Conservation (phyloP, 1,140 invertebrate species). For the Ceratina australensis region DNA sequence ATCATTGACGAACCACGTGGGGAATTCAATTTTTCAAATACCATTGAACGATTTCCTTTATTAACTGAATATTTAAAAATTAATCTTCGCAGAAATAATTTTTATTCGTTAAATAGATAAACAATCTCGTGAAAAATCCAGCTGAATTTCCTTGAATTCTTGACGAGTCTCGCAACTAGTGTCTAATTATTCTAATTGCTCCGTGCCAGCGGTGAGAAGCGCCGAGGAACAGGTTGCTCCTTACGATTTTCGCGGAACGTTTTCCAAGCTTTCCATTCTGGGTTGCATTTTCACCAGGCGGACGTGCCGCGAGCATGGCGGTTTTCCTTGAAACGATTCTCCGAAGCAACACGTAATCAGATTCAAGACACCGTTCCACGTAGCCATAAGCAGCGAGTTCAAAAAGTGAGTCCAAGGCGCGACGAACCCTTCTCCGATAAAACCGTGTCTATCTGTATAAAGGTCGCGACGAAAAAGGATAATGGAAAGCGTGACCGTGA, state of each 20-base stretch:
- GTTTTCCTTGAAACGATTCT: slow-evolving; percentile 63
- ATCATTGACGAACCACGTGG: no score
- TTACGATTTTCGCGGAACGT: neutral
- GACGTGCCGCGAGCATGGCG: neutral
- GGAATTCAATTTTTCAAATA: no score
- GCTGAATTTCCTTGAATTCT: neutral
- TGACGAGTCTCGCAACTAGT: neutral
- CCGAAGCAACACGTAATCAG: slow-evolving; percentile 4
- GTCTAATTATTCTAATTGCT: slow-evolving; percentile 30
- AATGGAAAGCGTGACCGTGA: slow-evolving; percentile 49
- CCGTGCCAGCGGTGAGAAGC: neutral
- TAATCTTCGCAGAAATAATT: no score
- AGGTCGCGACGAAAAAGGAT: neutral
- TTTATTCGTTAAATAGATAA: neutral
- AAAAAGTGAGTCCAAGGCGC: neutral
- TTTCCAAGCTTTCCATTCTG: slow-evolving; percentile 15
- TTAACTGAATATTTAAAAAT: no score
- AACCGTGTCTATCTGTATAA: no score
- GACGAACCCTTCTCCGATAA: no score
- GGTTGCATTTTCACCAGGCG: slow-evolving; percentile 31
- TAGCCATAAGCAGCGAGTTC: neutral
- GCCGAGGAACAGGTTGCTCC: neutral
- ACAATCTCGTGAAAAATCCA: neutral
- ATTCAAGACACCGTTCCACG: no score
- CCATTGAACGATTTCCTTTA: no score